Conservation (phyloP, 2,113 vertebrate species). For the Phodopus roborovskii region DNA sequence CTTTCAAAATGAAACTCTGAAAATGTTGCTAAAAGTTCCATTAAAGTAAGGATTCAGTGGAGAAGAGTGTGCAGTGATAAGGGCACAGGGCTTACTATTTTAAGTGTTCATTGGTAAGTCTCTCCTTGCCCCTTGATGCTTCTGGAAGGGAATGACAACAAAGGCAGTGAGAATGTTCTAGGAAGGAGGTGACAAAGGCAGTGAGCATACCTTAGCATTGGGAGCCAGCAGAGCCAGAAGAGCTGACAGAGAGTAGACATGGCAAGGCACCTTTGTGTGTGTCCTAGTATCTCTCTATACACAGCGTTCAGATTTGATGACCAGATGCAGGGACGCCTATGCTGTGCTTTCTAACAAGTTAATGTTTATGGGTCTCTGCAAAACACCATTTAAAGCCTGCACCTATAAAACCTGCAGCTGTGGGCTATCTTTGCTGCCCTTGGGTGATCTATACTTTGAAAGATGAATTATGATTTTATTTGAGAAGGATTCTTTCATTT, state of each 20-base stretch:
- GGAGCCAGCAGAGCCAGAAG: neutral
- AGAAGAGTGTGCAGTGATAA: neutral
- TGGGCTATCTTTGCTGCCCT: rapidly evolving
- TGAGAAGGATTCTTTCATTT: neutral
- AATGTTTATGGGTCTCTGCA: neutral
- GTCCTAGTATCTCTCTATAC: neutral
- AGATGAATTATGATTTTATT: neutral
- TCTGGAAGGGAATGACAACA: neutral
- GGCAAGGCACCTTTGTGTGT: neutral
- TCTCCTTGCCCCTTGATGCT: rapidly evolving
- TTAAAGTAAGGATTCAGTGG: neutral
- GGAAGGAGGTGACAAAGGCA: neutral
- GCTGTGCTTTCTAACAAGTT: slow-evolving; percentile 62
- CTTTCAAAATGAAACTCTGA: slow-evolving; percentile 66
- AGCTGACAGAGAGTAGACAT: neutral
- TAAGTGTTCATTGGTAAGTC: neutral
- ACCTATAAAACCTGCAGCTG: neutral
- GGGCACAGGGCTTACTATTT: slow-evolving; percentile 26
- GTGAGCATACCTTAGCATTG: neutral
- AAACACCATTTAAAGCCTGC: neutral
- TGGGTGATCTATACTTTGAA: neutral
- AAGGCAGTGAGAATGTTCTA: neutral
- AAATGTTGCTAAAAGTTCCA: neutral
- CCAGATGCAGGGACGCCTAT: slow-evolving; percentile 34
- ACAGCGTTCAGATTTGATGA: neutral